Evolutionary conservation across 2,888 invertebrate species (phyloP), one percentile per base, ranked within the genome.

Genomic region (Teleogryllus oceanicus): DNA sequence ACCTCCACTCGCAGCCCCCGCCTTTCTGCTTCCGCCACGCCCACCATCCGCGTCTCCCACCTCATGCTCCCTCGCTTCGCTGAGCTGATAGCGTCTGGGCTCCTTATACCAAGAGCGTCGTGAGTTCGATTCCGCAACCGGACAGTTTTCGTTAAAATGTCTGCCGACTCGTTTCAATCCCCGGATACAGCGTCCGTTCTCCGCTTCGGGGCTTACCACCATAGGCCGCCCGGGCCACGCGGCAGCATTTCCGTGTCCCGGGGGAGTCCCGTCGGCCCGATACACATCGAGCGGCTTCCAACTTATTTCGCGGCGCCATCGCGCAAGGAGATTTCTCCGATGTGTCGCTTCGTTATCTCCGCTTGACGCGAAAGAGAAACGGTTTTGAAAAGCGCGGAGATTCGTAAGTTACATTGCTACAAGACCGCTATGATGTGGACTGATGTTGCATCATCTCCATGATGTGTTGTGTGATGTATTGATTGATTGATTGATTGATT

Each of bases 111-210:
- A 8, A 62, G 62, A 62, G 1, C n/a, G 62, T 62, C n/a, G n/a
- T 4, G 62, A 62, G 16, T 62, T 62, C 62, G 62, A 62, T 62
- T 62, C 62, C 62, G 62, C 62, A 62, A 62, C 62, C 62, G 16
- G 62, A 62, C 62, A 62, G 62, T 62, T 62, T 37, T 13, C 62
- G 62, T 62, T 62, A 62, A 62, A 62, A 62, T 62, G 62, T 62
- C n/a, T 16, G 62, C 62, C 62, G 62, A 62, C 13, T 62, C 62
- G 62, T 62, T 62, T 62, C 62, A 62, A 62, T 62, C 62, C 16
- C 62, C n/a, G 16, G 62, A 10, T 62, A 12, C n/a, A 18, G 62
- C 62, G n/a, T 62, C 62, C 16, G 16, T 10, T 62, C 62, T 4
- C 1, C n/a, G 62, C 62, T 13, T 62, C n/a, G 62, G 16, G n/a